Conservation (phyloP, 2,888 invertebrate species). For the Sesia apiformis region DNA sequence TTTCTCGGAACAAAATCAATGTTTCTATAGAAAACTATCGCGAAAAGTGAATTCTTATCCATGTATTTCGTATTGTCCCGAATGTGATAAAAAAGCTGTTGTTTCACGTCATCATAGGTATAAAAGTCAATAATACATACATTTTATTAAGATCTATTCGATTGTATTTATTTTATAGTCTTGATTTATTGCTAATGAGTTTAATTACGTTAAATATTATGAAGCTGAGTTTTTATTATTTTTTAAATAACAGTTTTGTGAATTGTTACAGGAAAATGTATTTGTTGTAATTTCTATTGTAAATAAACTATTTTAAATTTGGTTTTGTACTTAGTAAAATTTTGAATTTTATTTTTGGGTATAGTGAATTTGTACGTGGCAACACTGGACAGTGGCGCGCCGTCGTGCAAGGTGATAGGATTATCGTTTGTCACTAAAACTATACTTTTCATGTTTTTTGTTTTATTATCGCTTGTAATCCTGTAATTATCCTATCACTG, state of each 20-base stretch:
- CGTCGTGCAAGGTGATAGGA: constrained; percentile 24
- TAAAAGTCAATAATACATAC: neutral
- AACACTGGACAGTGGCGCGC: constrained; percentile 53
- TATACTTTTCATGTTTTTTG: constrained; percentile 56
- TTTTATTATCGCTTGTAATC: constrained; percentile 37
- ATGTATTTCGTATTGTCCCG: constrained; percentile 25
- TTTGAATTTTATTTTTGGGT: constrained; percentile 11
- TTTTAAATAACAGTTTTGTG: no score
- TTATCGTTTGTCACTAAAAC: constrained; percentile 42
- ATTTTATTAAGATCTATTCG: neutral
- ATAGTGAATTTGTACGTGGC: constrained; percentile 22
- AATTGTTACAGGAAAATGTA: no score
- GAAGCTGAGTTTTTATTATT: no score
- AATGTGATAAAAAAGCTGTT: constrained; percentile 14
- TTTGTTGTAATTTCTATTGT: no score
- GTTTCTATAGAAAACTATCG: constrained; percentile 11
- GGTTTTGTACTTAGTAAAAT: neutral
- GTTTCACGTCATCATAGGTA: neutral
- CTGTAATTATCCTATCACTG: constrained; percentile 30
- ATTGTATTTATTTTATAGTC: neutral
- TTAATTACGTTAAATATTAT: no score
- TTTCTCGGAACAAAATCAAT: constrained; percentile 12
- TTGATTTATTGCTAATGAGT: no score
- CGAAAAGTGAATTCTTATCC: constrained; percentile 18
- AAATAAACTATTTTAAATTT: no score